Base-by-base conservation (phyloP, 2,888 invertebrate species). In the Peribatodes rhomboidaria region DNA sequence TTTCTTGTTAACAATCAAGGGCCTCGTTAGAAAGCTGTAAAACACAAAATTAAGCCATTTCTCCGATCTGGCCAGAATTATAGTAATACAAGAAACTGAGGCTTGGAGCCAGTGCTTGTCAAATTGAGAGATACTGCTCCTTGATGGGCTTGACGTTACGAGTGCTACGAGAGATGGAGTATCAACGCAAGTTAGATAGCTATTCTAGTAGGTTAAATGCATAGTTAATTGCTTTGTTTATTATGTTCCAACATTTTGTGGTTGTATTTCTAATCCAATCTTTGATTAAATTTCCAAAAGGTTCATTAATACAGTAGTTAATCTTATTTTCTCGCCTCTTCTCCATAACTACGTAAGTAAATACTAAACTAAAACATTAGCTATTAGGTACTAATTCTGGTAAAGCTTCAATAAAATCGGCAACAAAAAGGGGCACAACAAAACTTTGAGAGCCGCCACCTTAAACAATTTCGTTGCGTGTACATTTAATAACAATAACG, bases 1-100 rank as follows among this genome's bases (percentile, higher is more conserved):
- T 55, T 60, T 44, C 55, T 41, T 16, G 33, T 33, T 49, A 66
- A 56, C 61, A 65, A 67, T 54, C 54, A 58, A 47, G 37, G 47
- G 62, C 44, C 57, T 62, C 42, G 65, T 65, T 67, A 69, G 60
- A 65, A 67, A 67, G 61, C 53, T 39, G 57, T 63, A 61, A 52
- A 67, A 61, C 39, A 49, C 41, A 39, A 61, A 69, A 71, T 74
- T 31, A 72, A 76, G 70, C 49, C 52, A 67, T 74, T 73, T 73
- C 65, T 57, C 63, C 46, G 55, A 70, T 67, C 57, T 35, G 35
- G 54, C 46, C 58, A 56, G 64, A 59, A 69, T 69, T 68, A 70
- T 59, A 58, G 62, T 65, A 65, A 70, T 59, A 50, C 31, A 50
- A 59, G 47, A 49, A 47, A 58, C 49, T 27, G 10, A 42, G 20